A percentile compares a stretch with the other conserved stretches of the same genome.
Evolutionary conservation across 2,797 vertebrate genomes (phyloP).

Genomic region (Amblyraja radiata): DNA sequence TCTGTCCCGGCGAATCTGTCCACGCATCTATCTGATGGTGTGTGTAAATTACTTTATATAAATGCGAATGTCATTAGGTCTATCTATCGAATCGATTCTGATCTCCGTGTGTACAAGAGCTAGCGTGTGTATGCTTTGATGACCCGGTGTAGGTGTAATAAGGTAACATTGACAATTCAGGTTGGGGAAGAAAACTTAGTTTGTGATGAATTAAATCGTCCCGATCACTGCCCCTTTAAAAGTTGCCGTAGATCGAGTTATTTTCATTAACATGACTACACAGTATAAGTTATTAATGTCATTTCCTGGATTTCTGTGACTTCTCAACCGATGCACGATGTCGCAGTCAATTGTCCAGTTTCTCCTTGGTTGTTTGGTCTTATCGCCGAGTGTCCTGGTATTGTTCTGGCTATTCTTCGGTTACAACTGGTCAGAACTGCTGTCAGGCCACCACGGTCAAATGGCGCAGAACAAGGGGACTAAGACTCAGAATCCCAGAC

Average conservation of each 20-base stretch:
- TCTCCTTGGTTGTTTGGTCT: not conserved
- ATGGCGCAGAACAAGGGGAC: not conserved
- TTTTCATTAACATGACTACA: not conserved
- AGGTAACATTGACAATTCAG: not conserved
- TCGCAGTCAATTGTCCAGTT: not conserved
- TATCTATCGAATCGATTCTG: constrained; percentile 4
- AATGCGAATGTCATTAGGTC: not conserved
- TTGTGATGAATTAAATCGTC: not conserved
- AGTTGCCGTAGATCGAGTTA: not conserved
- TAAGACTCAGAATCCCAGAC: not conserved
- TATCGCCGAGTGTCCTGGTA: not conserved
- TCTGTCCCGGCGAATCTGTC: not conserved
- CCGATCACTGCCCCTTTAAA: not conserved
- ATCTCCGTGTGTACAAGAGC: not conserved
- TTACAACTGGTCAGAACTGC: not conserved
- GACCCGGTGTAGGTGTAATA: not conserved
- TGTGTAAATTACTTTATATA: not conserved
- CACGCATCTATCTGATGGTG: not conserved
- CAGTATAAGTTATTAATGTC: not conserved
- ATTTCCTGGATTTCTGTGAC: not conserved
- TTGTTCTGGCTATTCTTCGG: not conserved
- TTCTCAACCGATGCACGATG: not conserved
- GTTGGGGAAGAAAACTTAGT: not conserved
- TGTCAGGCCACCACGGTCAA: not conserved
- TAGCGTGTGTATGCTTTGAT: not conserved